A percentile compares a stretch with the other conserved stretches of the same genome.
Conservation (phyloP, 2,113 vertebrate genomes). For the Alethe diademata region DNA sequence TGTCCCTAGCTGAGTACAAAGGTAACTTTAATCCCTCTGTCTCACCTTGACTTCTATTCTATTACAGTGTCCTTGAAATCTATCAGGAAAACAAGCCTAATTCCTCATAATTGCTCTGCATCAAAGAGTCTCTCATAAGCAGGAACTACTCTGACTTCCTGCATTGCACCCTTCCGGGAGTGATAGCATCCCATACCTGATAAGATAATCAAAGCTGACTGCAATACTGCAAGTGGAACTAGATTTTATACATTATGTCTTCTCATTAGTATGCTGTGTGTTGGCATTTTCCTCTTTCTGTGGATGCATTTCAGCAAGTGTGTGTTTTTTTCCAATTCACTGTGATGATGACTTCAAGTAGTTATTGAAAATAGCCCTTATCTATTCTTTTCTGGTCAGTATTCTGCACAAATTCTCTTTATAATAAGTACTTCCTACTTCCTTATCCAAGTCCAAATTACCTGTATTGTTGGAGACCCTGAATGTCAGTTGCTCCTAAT, state of each 20-base stretch:
- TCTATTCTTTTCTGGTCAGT: slow-evolving; percentile 37
- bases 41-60: slow-evolving; percentile 38
- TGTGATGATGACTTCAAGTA: slow-evolving; percentile 35
- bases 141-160: neutral
- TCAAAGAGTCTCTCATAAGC: slow-evolving; percentile 9
- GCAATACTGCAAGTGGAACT: neutral
- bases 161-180: neutral
- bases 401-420: slow-evolving; percentile 42
- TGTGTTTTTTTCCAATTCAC: neutral
- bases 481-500: slow-evolving; percentile 42
- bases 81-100: slow-evolving; percentile 45
- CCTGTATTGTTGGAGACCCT: slow-evolving; percentile 15
- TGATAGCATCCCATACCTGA: neutral
- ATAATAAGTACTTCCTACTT: slow-evolving; percentile 55
- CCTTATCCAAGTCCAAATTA: slow-evolving; percentile 39
- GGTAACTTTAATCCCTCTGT: slow-evolving; percentile 50
- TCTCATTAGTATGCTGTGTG: slow-evolving; percentile 26
- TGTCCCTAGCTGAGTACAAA: slow-evolving; percentile 32
- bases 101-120: slow-evolving; percentile 4
- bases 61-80: neutral
- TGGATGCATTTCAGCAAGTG: slow-evolving; percentile 6
- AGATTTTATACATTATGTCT: neutral
- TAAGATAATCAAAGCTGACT: slow-evolving; percentile 13
- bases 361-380: slow-evolving; percentile 45
- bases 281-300: slow-evolving; percentile 16